Conservation (phyloP, 2,888 invertebrate genomes). For the Tenthredo mesomela region DNA sequence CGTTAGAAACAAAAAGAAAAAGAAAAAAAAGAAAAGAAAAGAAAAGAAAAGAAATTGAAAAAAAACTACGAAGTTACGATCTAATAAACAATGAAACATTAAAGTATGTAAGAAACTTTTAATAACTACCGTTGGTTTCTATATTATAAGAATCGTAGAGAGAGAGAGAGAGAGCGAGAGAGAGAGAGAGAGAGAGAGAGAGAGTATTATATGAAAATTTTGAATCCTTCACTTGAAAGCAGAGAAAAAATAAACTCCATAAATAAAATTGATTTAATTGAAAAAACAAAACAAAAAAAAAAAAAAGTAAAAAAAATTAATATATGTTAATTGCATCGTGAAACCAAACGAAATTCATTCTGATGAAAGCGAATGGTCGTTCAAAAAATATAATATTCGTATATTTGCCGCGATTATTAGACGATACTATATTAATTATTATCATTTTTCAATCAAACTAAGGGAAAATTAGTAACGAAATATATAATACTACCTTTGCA, state of each 20-base stretch:
- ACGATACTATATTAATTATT: not conserved
- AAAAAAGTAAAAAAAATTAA: not conserved
- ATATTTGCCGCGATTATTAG: not conserved
- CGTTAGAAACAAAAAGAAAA: slow-evolving; percentile 13
- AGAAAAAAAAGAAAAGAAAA: not conserved
- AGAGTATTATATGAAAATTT: slow-evolving; percentile 16
- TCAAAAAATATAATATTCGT: not conserved
- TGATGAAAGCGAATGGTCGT: slow-evolving; percentile 36
- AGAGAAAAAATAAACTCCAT: not conserved
- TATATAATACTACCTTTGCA: not conserved
- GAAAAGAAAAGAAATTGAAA: not conserved
- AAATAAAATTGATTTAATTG: not conserved
- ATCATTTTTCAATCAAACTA: not conserved
- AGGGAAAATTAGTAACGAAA: not conserved
- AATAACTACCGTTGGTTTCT: slow-evolving; percentile 47
- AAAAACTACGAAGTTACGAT: slow-evolving; percentile 41
- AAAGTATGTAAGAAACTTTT: slow-evolving; percentile 43
- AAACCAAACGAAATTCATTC: slow-evolving; percentile 32
- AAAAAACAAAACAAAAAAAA: not conserved
- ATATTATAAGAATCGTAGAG: slow-evolving; percentile 29
- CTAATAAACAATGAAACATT: slow-evolving; percentile 47
- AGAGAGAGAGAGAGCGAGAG: not conserved
- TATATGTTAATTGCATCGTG: not conserved
- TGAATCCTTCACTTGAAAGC: not conserved
- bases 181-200: too few species aligned